Base-by-base conservation (phyloP, 2,888 invertebrate genomes). In the Argyresthia albistria region DNA sequence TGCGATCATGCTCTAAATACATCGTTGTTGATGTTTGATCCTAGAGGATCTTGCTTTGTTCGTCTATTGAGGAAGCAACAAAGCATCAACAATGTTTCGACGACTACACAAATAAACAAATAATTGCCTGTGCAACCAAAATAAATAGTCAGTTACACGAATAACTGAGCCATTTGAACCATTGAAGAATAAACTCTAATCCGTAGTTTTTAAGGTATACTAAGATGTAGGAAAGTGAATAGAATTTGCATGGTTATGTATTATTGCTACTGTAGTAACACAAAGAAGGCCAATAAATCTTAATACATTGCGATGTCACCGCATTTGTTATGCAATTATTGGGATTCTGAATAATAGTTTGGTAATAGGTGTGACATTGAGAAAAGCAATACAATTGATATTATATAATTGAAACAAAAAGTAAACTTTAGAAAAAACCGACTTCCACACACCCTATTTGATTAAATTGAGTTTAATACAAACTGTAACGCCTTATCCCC, bases 291-390 rank as follows among this genome's bases (percentile, higher is more conserved):
- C 70, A 80, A 86, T 86, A 87, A 86, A 87, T 87, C 70, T 69
- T n/a, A 70, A 66, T 69, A 74, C 71, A 78, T 76, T 73, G 65
- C 65, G 57, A 59, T 72, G 80, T 80, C 80, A 75, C 74, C 76
- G 76, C 76, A 78, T 80, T 82, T 73, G 83, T 79, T 78, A 76
- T 70, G 80, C 82, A 83, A 82, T 84, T 81, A 80, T 74, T 74
- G 68, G 64, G 63, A 74, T 68, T 70, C 66, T 37, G 52, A n/a
- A 46, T 25, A 11, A 35, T 42, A 36, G 7, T 36, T 36, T 36
- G 35, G 35, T 14, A 46, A 45, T 46, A 45, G 50, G 14, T 35
- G 59, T 25, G 25, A 25, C 25, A 25, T 25, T 25, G 25, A 25
- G 2, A 25, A 25, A 4, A 25, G 25, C 3, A 25, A 25, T 25